Percentiles rank a stretch among this genome's conserved stretches.
Conservation (phyloP, 2,797 vertebrate species). For the Sebastes vulpes region DNA sequence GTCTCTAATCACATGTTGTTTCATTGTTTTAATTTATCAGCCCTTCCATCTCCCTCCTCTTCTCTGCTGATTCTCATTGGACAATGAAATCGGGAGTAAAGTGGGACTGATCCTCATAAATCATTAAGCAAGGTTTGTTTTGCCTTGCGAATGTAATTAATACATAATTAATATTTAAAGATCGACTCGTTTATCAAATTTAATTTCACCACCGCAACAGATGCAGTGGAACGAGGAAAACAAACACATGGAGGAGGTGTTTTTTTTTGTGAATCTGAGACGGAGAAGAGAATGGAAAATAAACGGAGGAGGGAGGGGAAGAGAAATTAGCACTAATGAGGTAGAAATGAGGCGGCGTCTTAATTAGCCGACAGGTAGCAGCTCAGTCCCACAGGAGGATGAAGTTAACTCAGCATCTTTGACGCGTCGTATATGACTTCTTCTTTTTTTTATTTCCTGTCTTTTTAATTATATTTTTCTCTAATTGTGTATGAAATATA, state of each 20-base stretch:
- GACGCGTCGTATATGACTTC: not conserved
- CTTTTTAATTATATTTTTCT: not conserved
- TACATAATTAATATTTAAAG: slow-evolving; percentile 98
- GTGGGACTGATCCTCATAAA: slow-evolving; percentile 89
- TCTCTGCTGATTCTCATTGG: slow-evolving; percentile 78
- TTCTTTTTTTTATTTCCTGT: not conserved
- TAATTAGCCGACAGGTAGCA: slow-evolving; percentile 72
- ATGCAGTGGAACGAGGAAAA: slow-evolving; percentile 60
- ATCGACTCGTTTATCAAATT: slow-evolving; percentile 94
- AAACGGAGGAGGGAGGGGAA: slow-evolving; percentile 46
- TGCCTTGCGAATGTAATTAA: slow-evolving; percentile 94
- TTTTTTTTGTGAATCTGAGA: not conserved
- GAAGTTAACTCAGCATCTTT: slow-evolving; percentile 1
- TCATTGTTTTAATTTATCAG: slow-evolving; percentile 72
- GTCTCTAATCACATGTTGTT: slow-evolving; percentile 42
- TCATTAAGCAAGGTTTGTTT: slow-evolving; percentile 93
- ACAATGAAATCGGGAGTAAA: slow-evolving; percentile 83
- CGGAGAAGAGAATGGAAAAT: not conserved
- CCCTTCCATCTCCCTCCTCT: slow-evolving; percentile 56
- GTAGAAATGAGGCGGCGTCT: slow-evolving; percentile 43
- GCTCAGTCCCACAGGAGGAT: slow-evolving; percentile 49
- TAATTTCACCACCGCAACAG: slow-evolving; percentile 83
- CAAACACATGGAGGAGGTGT: slow-evolving; percentile 69
- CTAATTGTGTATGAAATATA: not conserved
- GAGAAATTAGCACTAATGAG: slow-evolving; percentile 67